Base-by-base conservation (phyloP, 1,140 invertebrate species). In the Ceratina japonica region DNA sequence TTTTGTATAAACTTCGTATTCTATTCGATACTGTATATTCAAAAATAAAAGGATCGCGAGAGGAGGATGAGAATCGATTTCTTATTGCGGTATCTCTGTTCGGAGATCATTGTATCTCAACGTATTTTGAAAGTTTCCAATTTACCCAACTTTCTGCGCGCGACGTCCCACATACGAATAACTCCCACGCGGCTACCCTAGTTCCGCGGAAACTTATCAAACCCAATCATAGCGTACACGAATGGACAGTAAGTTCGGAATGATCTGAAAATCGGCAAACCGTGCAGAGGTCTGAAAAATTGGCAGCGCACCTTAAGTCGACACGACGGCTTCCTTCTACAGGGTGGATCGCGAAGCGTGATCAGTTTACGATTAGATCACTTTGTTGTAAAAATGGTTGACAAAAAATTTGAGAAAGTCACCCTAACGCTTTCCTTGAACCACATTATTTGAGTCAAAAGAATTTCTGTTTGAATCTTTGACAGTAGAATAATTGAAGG, bases 201-300 rank as follows among this genome's bases (percentile, higher is more conserved):
- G 44, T 22, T 62, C 56, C 1, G 7, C 12, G n/a, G 49, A 62
- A 61, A 52, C 49, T 51, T 62, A 72, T 77, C 59, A 70, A 72
- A 77, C 49, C n/a, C 58, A 71, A 77, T 77, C 49, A 54, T 24
- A 52, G 49, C 44, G 44, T 77, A 49, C 56, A 37, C 31, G n/a
- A 56, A 62, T 52, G n/a, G 61, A 31, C 72, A 20, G 62, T 37
- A 56, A 62, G 24, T n/a, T 31, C n/a, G 10, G 15, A 16, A 77
- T 71, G 20, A 61, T 49, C 58, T 24, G 1, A 24, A 7, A 22
- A 71, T 27, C 20, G 31, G 59, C 24, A 54, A 44, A 54, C 49
- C 49, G 37, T n/a, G n/a, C n/a, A n/a, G n/a, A 12, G 66, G 3
- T n/a, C 12, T 77, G 68, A 77, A 77, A 77, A 77, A 71, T 71